Evolutionary conservation across 1,140 invertebrate genomes (phyloP), one percentile per base, ranked within the genome.

Genomic region (Centruroides vittatus): DNA sequence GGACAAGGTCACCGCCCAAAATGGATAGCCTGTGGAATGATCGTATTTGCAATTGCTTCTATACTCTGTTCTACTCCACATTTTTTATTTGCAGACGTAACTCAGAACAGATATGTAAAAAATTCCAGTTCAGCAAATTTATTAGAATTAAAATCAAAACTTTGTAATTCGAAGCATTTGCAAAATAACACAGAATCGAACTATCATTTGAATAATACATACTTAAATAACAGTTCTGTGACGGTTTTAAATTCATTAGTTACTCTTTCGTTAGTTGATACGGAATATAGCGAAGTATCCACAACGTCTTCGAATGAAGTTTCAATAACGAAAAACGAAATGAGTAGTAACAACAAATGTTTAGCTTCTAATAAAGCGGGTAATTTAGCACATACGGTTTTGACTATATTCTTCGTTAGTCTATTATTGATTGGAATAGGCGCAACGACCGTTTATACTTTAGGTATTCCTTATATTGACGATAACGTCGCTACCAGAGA

Each of bases 21-120:
- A 68, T 96, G 92, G 92, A 95, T 96, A 59, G 91, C 89, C 11
- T 88, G 85, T 77, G 92, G 93, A 63, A 93, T 94, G 84, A 79
- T 91, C 10, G 77, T 95, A 48, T 90, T 95, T 73, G 89, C 89
- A 3, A 78, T 87, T 11, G 89, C 88, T 10, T 85, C 90, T 41
- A 84, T 94, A 65, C 82, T 89, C 60, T 94, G 91, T 71, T 86
- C 92, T 9, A 66, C 79, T 41, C 79, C 79, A 9, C 79, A 80
- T 68, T 73, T 76, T 49, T 48, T 69, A 36, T 68, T 62, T 35
- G 35, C 62, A 55, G 51, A 34, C 7, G 51, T 23, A 34, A 36
- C 23, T 36, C 5, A 36, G 7, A 53, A 53, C 35, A 23, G 7
- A 23, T 34, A 23, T 34, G 51, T 34, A 6, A 57, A 61, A n/a